phyloP scores from a whole-genome alignment of 2,797 vertebrate species.

The Peromyscus nudipes region DNA sequence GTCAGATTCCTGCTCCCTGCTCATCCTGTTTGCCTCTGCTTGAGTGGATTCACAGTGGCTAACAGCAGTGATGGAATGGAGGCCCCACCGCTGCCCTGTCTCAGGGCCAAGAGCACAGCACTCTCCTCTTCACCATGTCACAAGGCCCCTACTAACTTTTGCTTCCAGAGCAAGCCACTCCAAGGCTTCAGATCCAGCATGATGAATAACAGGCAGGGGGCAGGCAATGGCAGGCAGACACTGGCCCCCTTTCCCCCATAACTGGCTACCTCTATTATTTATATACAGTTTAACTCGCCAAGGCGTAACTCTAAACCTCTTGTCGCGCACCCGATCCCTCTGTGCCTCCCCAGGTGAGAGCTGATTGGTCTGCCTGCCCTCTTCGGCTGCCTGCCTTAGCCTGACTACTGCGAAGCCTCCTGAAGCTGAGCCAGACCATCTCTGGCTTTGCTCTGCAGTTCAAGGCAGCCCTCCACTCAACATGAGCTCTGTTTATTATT shows the following conservation, averaged over 20 bases:
- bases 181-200: conserved; percentile 74
- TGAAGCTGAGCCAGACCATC: neutral
- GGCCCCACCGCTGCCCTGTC: fast-evolving
- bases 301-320: conserved; percentile 85
- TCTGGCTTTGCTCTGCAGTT: neutral
- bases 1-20: neutral
- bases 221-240: conserved; percentile 75
- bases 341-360: conserved; percentile 12
- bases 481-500: conserved; percentile 87
- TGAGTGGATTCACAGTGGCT: neutral
- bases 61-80: fast-evolving
- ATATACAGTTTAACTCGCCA: conserved; percentile 84
- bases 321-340: conserved; percentile 28
- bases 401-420: conserved; percentile 81
- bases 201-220: conserved; percentile 76
- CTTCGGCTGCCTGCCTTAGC: conserved; percentile 43
- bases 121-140: neutral
- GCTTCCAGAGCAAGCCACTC: fast-evolving
- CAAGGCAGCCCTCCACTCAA: conserved; percentile 78
- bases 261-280: conserved; percentile 81
- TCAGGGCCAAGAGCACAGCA: neutral
- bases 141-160: neutral
- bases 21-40: too few species aligned
- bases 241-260: conserved; percentile 79
- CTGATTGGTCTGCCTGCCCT: conserved; percentile 72